These are phyloP conservation scores for Panthera leo DNA, from an alignment of 2,113 vertebrate species.

Conservation along the genomic window DNA sequence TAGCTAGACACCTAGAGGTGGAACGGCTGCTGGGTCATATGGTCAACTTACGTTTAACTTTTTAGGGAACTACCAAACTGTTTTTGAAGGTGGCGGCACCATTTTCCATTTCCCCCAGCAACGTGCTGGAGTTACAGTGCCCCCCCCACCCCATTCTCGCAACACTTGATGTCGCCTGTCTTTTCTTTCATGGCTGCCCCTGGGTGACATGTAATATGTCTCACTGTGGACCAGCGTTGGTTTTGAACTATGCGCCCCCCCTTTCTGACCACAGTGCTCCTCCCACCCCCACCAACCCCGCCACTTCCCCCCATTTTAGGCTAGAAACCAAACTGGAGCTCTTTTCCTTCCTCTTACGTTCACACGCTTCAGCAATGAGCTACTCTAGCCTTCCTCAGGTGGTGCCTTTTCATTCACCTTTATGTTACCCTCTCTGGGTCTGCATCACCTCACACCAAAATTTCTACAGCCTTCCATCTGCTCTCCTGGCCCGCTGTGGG, in stretches of 20 bases:
- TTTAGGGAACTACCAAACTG: not conserved
- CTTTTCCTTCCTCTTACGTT: not conserved
- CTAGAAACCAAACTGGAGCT: not conserved
- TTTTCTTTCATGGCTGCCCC: not conserved
- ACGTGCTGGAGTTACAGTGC: too few species aligned
- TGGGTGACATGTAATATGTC: not conserved
- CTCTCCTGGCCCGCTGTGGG: not conserved
- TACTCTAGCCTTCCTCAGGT: not conserved
- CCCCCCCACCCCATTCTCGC: not conserved
- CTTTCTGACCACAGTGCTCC: not conserved
- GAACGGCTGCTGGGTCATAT: not conserved
- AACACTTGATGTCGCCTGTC: not conserved
- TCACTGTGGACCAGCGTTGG: not conserved
- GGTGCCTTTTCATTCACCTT: not conserved
- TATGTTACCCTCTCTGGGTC: not conserved
- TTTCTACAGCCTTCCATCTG: not conserved
- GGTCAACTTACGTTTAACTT: slow-evolving; percentile 7
- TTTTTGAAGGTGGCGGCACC: not conserved
- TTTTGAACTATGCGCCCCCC: not conserved
- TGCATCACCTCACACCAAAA: not conserved
- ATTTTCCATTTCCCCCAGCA: not conserved
- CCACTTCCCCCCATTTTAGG: not conserved
- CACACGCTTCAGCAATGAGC: not conserved
- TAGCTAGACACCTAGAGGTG: not conserved
- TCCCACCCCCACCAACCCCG: not conserved